Evolutionary conservation across 2,888 invertebrate genomes (phyloP).

Genomic region (Ophion ventricosus): DNA sequence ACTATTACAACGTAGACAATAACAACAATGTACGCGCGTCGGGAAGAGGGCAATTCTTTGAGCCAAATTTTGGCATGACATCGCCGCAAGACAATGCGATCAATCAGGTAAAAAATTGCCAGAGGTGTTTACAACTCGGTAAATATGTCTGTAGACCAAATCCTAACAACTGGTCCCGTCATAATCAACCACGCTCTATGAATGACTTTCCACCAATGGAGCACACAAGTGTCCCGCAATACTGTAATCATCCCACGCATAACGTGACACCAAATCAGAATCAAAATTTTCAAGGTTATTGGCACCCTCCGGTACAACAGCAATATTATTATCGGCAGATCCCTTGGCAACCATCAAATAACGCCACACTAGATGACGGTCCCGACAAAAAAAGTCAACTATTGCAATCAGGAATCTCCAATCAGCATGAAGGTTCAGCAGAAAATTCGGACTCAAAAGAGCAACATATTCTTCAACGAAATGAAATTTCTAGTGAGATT

Average conservation of each 20-base stretch:
- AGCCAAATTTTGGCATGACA: conserved; percentile 64
- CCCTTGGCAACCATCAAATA: not conserved
- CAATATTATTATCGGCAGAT: conserved; percentile 36
- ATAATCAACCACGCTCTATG: not conserved
- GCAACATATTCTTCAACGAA: conserved; percentile 12
- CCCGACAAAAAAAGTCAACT: not conserved
- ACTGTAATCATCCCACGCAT: not conserved
- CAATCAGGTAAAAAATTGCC: conserved; percentile 58
- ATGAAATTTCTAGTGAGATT: conserved; percentile 34
- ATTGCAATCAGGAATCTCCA: not conserved
- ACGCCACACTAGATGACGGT: not conserved
- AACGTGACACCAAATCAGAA: not conserved
- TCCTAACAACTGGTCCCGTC: conserved; percentile 10
- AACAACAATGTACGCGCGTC: conserved; percentile 33
- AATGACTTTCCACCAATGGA: not conserved
- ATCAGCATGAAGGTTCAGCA: conserved; percentile 3
- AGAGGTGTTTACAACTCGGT: conserved; percentile 9
- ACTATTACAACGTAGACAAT: conserved; percentile 35
- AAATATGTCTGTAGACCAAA: conserved; percentile 11
- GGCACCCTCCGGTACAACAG: conserved; percentile 4
- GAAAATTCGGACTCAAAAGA: conserved; percentile 2
- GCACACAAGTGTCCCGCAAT: not conserved
- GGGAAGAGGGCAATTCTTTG: not conserved
- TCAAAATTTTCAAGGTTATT: conserved; percentile 9
- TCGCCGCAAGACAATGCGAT: conserved; percentile 70